A percentile compares a stretch with the other conserved stretches of the same genome.
These are phyloP conservation scores for Lasioglossum oenotherae DNA, from an alignment of 2,888 invertebrate species.

Conservation along the genomic window DNA sequence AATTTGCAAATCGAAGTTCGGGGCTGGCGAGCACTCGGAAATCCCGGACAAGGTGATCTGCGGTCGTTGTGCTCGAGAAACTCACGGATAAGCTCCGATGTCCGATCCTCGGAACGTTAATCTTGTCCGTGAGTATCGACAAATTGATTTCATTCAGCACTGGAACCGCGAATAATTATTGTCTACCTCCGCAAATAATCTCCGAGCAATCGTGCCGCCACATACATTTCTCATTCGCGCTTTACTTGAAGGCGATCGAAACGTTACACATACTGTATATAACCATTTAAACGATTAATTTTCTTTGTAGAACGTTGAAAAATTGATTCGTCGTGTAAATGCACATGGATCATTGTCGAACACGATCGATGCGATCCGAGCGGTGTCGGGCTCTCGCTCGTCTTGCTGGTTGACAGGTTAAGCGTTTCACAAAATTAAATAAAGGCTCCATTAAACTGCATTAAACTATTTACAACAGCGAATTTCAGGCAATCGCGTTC, in stretches of 20 bases:
- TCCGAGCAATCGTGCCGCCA: neutral
- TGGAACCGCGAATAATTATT: neutral
- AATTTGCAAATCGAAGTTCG: conserved; percentile 53
- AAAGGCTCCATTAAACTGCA: conserved; percentile 5
- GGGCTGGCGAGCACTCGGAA: conserved; percentile 39
- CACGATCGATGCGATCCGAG: neutral
- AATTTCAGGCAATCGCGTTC: neutral
- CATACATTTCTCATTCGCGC: neutral
- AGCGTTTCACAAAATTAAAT: neutral
- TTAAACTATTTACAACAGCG: neutral
- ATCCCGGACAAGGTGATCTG: conserved; percentile 45
- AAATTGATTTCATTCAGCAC: conserved; percentile 3
- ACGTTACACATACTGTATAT: too few relatives aligned
- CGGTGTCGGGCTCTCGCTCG: neutral
- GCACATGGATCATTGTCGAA: neutral
- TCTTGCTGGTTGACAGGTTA: neutral
- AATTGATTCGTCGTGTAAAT: too few relatives aligned
- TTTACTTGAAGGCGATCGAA: neutral
- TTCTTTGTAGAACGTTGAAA: too few relatives aligned
- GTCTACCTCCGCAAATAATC: neutral
- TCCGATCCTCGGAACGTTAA: conserved; percentile 24
- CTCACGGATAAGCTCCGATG: conserved; percentile 33
- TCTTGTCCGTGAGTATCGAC: conserved; percentile 2
- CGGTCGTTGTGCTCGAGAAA: conserved; percentile 34
- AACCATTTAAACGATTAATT: too few relatives aligned